Base-by-base conservation (phyloP, 2,797 vertebrate genomes). In the Chelidonichthys spinosus region DNA sequence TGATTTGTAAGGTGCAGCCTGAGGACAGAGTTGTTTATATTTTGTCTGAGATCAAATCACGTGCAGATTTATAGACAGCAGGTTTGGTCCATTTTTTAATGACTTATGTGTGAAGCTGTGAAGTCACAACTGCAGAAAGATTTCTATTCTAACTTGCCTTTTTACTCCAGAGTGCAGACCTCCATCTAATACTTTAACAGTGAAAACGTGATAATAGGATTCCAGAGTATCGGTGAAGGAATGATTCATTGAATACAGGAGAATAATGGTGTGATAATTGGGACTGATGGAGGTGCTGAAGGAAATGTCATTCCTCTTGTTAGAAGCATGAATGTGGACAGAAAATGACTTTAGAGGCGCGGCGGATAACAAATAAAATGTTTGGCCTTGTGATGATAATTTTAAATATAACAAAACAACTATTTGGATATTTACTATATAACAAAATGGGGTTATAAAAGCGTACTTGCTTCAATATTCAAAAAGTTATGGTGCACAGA, bases 1-100 rank as follows among this genome's bases (percentile, higher is more conserved):
- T 44, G 73, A 78, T 83, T 35, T 64, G 36, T 66, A 69, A 1
- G 32, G 58, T n/a, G 64, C 56, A 25, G 53, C 32, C 35, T 15
- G 47, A 73, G 40, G 69, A 63, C 59, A 40, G 63, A 74, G 69
- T 35, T n/a, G 66, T 14, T 68, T 74, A 17, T 44, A 32, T 7
- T 37, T 44, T 69, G 25, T 39, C 47, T 17, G 0, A 8, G 32
- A 8, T 52, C 35, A 49, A 58, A 40, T 37, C 60, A 6, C 2
- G 8, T 50, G 39, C 0, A 39, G 47, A 65, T 66, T 47, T 43
- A 39, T 39, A 50, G 47, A 54, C 14, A 11, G 33, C 0, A 25
- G 17, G 5, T n/a, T 55, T 56, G 8, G n/a, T 11, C n/a, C 11
- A 18, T 42, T 18, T 35, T 58, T 3, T 37, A 5, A 50, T 36